Evolutionary conservation across 1,140 invertebrate species (phyloP).

Genomic region (Colletes latitarsis): DNA sequence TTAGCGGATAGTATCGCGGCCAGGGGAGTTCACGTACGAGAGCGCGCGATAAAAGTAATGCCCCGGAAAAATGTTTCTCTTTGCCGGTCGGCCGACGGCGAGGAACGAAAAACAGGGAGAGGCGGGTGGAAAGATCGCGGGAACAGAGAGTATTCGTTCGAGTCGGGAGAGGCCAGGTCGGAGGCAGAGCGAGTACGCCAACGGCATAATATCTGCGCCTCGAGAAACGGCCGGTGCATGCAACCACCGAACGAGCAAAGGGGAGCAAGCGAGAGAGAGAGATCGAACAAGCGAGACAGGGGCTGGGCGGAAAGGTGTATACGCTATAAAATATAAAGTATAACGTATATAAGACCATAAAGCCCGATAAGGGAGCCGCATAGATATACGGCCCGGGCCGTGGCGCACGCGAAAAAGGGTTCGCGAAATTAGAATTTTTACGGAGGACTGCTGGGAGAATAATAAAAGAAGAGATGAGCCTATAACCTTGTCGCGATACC

Average conservation of each 20-base stretch:
- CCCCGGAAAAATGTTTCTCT: slow-evolving; percentile 64
- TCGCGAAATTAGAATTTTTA: slow-evolving; percentile 68
- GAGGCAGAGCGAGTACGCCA: slow-evolving; percentile 41
- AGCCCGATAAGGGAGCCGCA: slow-evolving; percentile 61
- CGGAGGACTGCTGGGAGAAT: slow-evolving; percentile 46
- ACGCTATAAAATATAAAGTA: slow-evolving; percentile 68
- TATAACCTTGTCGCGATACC: slow-evolving; percentile 33
- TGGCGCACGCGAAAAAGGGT: slow-evolving; percentile 58
- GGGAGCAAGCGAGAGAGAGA: slow-evolving; percentile 2
- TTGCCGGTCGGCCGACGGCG: slow-evolving; percentile 27
- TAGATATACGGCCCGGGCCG: slow-evolving; percentile 57
- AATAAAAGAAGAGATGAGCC: slow-evolving; percentile 52
- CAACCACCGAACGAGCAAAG: slow-evolving; percentile 26
- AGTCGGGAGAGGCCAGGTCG: slow-evolving; percentile 39
- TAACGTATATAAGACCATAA: slow-evolving; percentile 66
- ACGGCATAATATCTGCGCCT: slow-evolving; percentile 57
- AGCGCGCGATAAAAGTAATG: slow-evolving; percentile 64
- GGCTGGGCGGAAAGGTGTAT: slow-evolving; percentile 38
- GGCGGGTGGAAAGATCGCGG: slow-evolving; percentile 30
- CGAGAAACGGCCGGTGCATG: slow-evolving; percentile 54
- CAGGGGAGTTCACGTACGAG: slow-evolving; percentile 53
- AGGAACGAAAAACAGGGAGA: not conserved
- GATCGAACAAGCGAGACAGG: not conserved
- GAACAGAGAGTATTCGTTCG: slow-evolving; percentile 38
- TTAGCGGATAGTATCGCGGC: slow-evolving; percentile 63